Evolutionary conservation across 2,888 invertebrate genomes (phyloP), one percentile per base, ranked within the genome.

Genomic region (Dichetophora obliterata): DNA sequence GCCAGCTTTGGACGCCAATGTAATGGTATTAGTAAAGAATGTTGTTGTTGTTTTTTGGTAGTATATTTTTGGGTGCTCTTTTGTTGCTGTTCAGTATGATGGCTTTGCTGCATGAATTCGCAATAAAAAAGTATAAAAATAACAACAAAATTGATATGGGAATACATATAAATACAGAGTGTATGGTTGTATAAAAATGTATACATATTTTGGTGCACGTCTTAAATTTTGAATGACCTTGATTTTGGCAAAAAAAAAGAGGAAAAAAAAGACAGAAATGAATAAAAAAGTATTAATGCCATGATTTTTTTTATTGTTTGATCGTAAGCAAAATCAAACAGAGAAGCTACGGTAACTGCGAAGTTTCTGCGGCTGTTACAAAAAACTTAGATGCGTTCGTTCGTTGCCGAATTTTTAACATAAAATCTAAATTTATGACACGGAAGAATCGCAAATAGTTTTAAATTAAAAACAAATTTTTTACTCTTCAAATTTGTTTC

Each of bases 151-250:
- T 54, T 54, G 69, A 54, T 34, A 63, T 34, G 16, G 16, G n/a
- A 34, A 22, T 19, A 34, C 16, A 34, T n/a, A 34, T 5, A 27
- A 43, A 66, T 22, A 43, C 11, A 27, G 24, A 68, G n/a, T 61
- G 24, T 24, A 27, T 34, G n/a, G 5, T 4, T 59, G 24, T 24
- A 31, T 34, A 54, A 34, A 66, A 68, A 11, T 68, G 11, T 43
- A 68, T 68, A 68, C 43, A 43, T 57, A 19, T 57, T 71, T 37
- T 72, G 27, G 43, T 71, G 71, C 48, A 72, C 72, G 66, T 63
- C 66, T 73, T 54, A 54, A 74, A 34, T 74, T 74, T 74, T 66
- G 19, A 43, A 24, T 54, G 74, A 66, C 74, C 74, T 74, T 74
- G 74, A 74, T 74, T 74, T 74, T 57, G 65, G 37, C 52, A 73